Base-by-base conservation (phyloP, 2,113 vertebrate genomes). In the Cyanoramphus novaezelandiae region DNA sequence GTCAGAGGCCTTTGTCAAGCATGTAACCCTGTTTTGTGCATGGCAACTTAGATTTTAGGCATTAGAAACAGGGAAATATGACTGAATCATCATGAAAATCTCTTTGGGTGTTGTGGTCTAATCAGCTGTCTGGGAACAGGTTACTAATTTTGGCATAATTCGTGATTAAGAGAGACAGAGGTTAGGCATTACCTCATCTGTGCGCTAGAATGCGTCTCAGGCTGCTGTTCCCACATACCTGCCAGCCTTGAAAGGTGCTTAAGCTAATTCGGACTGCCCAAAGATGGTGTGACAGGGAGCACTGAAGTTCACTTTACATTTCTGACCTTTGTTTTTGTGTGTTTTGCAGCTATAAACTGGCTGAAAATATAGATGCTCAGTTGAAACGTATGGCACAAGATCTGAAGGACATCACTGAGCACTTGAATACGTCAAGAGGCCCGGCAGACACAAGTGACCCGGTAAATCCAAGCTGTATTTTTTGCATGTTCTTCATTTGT, bases 361-460 rank as follows among this genome's bases (percentile, higher is more conserved):
- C 99, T 15, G 99, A 99, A 96, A 99, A 98, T 78, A 99, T 99
- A 31, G 98, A 99, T 69, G 98, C 98, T 13, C 98, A 99, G 89
- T 94, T 99, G 88, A 99, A 99, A 97, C 98, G 95, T 60, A 99
- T 99, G 98, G 98, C 99, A 3, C 99, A 99, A 80, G 99, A 99
- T 94, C 97, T 99, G 96, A 99, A 99, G 97, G 98, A 99, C 93
- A 98, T 99, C 88, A 99, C 29, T 18, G 99, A 99, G 39, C 98
- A 99, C 89, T 86, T 99, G 90, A 99, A 99, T 92, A 98, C 98
- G 1, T 99, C 99, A 43, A 18, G 97, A 18, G 98, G 98, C 52
- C 98, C 98, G 10, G 98, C 98, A 35, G 98, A 99, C 60, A 97
- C 98, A 4, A 98, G 97, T 76, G 99, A 99, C 88, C 98, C 97